A percentile compares a stretch with the other conserved stretches of the same genome.
Conservation (phyloP, 1,140 invertebrate species). For the Lethrus apterus region DNA sequence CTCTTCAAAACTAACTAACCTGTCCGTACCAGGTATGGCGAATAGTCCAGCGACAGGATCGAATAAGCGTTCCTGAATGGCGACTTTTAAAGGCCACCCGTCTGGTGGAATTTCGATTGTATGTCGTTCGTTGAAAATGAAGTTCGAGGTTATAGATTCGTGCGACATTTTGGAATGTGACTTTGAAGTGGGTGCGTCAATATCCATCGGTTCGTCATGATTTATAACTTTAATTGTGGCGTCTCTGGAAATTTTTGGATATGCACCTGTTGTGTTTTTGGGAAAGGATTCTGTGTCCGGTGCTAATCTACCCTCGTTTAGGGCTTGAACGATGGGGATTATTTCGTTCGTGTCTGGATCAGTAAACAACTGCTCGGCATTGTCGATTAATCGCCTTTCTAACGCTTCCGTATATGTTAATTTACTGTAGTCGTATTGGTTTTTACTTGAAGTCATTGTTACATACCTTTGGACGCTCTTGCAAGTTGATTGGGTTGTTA, state of each 20-base stretch:
- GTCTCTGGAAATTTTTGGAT: conserved; percentile 20
- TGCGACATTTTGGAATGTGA: conserved; percentile 11
- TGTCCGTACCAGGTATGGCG: conserved; percentile 78
- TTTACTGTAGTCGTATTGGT: conserved; percentile 51
- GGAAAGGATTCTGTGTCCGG: conserved; percentile 49
- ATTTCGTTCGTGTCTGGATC: conserved; percentile 68
- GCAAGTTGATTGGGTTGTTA: conserved; percentile 77
- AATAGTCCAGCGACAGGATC: conserved; percentile 77
- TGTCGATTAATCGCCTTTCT: conserved; percentile 71
- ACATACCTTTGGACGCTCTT: conserved; percentile 73
- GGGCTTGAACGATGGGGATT: conserved; percentile 74
- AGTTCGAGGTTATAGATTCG: conserved; percentile 26
- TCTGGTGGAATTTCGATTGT: conserved; percentile 69
- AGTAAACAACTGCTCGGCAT: conserved; percentile 66
- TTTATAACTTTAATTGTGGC: conserved; percentile 23
- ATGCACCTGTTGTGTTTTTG: conserved; percentile 28
- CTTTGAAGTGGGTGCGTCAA: background rate
- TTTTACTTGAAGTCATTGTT: conserved; percentile 58
- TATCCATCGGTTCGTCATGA: conserved; percentile 12
- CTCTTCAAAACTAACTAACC: conserved; percentile 78
- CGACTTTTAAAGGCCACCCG: conserved; percentile 72
- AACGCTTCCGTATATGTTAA: conserved; percentile 73
- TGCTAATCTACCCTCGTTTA: conserved; percentile 61
- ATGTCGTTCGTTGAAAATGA: conserved; percentile 43
- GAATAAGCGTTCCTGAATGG: conserved; percentile 68